Evolutionary conservation across 2,888 invertebrate genomes (phyloP), one percentile per base, ranked within the genome.

Genomic region (Schrankia costaestrigalis): DNA sequence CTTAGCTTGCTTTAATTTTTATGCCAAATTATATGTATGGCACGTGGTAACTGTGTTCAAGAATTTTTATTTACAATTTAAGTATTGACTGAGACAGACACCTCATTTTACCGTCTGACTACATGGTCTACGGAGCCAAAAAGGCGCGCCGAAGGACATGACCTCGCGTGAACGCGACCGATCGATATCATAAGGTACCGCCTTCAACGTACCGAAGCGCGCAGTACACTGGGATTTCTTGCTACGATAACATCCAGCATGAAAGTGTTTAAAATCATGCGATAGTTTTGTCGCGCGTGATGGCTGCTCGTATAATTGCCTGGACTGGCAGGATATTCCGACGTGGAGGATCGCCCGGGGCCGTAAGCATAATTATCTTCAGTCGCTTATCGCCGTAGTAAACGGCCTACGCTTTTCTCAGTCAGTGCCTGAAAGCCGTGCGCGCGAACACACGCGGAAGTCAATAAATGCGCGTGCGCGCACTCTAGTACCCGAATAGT

Each of bases 111-210:
- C 8, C 31, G 61, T 51, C 46, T 48, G 35, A 44, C 37, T 29
- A 33, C 41, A 47, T 33, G 41, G 50, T 56, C 58, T 56, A 36
- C 50, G 72, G 65, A 71, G 78, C 66, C 77, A 61, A 62, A 66
- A 77, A 84, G 87, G 86, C 86, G 86, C 78, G 86, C 69, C 84
- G 86, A 86, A 87, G 87, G 87, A 87, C 87, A 67, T 67, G 85
- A 85, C 86, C 87, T 85, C 86, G 85, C 77, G 67, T 78, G 78
- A 66, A 71, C 65, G 64, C 58, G 64, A 59, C 62, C 76, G 84
- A 86, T 86, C 86, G 70, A 86, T 86, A 87, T 69, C 68, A 69
- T 65, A 62, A 68, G 62, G 60, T 64, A 70, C 63, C 71, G 70
- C 68, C 67, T 71, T 66, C 55, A 62, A 64, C 56, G 63, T 60